Conservation (phyloP, 2,888 invertebrate genomes). For the Tipula helvola region DNA sequence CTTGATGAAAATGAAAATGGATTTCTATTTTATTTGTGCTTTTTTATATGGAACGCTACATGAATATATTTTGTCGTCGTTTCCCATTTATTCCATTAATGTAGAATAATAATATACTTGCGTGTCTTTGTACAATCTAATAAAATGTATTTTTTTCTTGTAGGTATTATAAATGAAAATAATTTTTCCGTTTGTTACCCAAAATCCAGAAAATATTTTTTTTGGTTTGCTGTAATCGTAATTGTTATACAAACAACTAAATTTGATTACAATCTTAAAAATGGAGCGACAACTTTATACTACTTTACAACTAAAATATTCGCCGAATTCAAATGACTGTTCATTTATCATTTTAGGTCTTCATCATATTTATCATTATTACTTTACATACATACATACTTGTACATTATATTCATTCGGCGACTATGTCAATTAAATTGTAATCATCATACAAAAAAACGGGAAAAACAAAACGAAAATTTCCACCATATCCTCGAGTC, state of each 20-base stretch:
- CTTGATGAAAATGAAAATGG: neutral
- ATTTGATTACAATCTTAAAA: neutral
- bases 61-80: neutral
- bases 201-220: neutral
- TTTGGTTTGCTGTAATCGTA: neutral
- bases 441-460: neutral
- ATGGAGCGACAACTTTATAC: neutral
- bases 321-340: neutral
- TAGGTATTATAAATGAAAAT: too few relatives aligned
- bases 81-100: neutral
- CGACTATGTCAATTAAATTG: neutral
- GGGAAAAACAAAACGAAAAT: neutral
- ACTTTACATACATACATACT: neutral
- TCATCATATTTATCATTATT: neutral
- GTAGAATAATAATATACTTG: neutral
- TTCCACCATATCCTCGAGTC: neutral
- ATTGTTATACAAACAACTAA: neutral
- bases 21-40: neutral
- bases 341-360: neutral
- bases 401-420: neutral
- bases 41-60: neutral
- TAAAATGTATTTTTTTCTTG: too few relatives aligned
- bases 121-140: neutral
- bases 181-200: neutral
- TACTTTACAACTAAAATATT: neutral